Evolutionary conservation across 2,797 vertebrate genomes (phyloP), one percentile per base, ranked within the genome.

Genomic region (Ara ararauna): DNA sequence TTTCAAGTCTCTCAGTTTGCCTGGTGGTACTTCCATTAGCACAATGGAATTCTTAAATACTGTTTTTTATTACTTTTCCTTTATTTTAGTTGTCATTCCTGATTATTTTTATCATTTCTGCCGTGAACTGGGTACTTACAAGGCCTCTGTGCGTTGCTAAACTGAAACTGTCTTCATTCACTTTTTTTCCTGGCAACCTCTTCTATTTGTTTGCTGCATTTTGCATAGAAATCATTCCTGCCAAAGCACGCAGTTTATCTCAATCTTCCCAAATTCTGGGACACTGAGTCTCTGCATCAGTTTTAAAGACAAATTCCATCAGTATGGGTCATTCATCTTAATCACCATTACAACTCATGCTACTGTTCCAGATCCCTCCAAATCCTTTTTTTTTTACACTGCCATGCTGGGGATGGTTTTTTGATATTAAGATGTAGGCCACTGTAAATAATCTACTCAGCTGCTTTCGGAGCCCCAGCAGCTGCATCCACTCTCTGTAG

Each of bases 1-100:
- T 97, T 95, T 95, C 94, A 79, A 94, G 94, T 96, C 93, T 89
- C 89, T 96, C 92, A 97, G 82, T 92, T 91, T 96, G 94, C 93
- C 93, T 96, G 50, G 44, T 95, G 88, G 76, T 82, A 83, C 94
- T 91, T 95, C 92, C 86, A 90, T 89, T 74, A 96, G 77, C 77
- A 85, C 91, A 79, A 77, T 10, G 70, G 70, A 83, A 89, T 79
- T 48, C 42, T 64, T 24, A 54, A 75, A 70, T 34, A 36, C 16
- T 23, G 71, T 7, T 32, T 40, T 36, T 47, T 32, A 36, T 68
- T 50, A 60, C 29, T 48, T 79, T 73, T 34, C 21, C 16, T 53
- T 82, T 26, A 44, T 40, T 72, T 71, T n/a, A 3, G 34, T 64
- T 67, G 85, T 34, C 51, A 68, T 64, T 75, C 32, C 74, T 29